Base-by-base conservation (phyloP, 2,113 vertebrate species). In the Pheucticus melanocephalus region DNA sequence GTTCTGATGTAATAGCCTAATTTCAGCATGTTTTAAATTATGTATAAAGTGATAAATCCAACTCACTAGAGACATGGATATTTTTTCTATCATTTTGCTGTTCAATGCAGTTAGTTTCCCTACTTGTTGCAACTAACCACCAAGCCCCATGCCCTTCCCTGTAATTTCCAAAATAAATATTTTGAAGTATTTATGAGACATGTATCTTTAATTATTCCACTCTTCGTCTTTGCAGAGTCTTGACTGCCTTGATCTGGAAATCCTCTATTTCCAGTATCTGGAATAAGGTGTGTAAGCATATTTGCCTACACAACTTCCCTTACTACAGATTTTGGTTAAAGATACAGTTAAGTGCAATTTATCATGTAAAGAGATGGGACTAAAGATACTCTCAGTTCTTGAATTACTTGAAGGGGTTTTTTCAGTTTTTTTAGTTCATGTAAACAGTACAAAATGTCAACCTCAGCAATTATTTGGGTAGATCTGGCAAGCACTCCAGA, bases 81-180 rank as follows among this genome's bases (percentile, higher is more conserved):
- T 73, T 61, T 86, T 61, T 68, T 19, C 63, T 73, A 42, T 61
- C 10, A 39, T 63, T 81, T 19, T 15, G 16, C 28, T 57, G 22
- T 35, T 83, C 25, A 59, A 15, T 45, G 18, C 12, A 70, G 35
- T 66, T 81, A 65, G 22, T 70, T 72, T 77, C 30, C 54, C 25
- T 61, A 2, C 16, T 45, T 63, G 30, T 39, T 51, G 37, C 27
- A 81, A 65, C 1, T 4, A 59, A 42, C 15, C 22, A 63, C 24
- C 7, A 70, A 35, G 15, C 2, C 4, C 4, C 2, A 3, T 16
- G 3, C 11, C 3, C 2, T 4, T 14, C 15, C 12, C 11, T 15
- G 6, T 23, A 57, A 53, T 64, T 33, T 28, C 18, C 16, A 63
- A 87, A 80, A 37, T 3, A 50, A 86, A 11, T 57, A 80, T 83